Evolutionary conservation across 2,113 vertebrate species (phyloP).

Genomic region (Neopipo cinnamomea): DNA sequence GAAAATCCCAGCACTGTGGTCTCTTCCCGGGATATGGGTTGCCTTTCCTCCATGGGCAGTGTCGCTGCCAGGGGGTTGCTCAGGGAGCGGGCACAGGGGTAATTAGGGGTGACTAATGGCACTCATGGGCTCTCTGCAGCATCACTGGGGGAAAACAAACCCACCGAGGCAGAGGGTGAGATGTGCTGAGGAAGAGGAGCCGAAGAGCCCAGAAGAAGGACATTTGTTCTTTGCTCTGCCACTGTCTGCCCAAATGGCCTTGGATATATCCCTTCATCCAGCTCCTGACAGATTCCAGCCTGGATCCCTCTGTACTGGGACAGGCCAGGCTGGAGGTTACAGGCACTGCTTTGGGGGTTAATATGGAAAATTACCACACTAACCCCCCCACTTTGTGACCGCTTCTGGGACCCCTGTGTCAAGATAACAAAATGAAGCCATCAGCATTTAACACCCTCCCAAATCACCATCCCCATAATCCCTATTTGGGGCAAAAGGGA

Average conservation of each 20-base stretch:
- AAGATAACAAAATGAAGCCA: not conserved
- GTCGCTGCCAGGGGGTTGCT: not conserved
- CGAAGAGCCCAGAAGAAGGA: not conserved
- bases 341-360: not conserved
- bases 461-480: not conserved
- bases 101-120: not conserved
- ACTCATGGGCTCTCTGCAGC: not conserved
- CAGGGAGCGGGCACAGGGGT: not conserved
- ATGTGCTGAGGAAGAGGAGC: not conserved
- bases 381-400: not conserved
- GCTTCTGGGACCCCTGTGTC: too few species aligned
- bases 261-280: not conserved
- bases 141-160: not conserved
- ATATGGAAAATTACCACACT: not conserved
- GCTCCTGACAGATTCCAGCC: not conserved
- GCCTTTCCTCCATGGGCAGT: not conserved
- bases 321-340: not conserved
- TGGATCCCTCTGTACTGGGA: not conserved
- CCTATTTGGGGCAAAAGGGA: not conserved
- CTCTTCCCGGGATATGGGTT: fast-evolving
- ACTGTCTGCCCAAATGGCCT: fast-evolving
- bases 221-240: not conserved
- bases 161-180: not conserved
- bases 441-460: not conserved
- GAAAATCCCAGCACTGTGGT: fast-evolving